Conservation (phyloP, 2,888 invertebrate genomes). For the Nomada goodeniana region DNA sequence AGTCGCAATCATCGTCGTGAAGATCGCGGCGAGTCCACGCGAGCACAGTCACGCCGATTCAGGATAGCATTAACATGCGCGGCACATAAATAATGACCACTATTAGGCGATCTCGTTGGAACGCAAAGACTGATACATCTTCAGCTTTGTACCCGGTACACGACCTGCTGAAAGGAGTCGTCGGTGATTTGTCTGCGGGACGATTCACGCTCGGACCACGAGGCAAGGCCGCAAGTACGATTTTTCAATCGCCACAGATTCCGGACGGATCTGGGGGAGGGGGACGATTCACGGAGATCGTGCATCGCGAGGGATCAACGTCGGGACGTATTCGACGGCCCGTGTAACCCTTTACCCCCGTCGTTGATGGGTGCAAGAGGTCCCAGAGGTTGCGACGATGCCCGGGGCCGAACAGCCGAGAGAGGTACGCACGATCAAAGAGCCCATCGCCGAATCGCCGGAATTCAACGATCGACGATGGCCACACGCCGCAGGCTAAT, state of each 20-base stretch:
- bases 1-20: conserved; percentile 50
- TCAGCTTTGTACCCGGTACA: conserved; percentile 62
- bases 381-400: conserved; percentile 68
- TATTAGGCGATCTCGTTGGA: conserved; percentile 73
- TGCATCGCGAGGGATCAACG: conserved; percentile 4
- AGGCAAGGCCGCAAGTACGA: conserved; percentile 57
- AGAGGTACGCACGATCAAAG: conserved; percentile 72
- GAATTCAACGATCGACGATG: conserved; percentile 66
- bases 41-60: conserved; percentile 60
- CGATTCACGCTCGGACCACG: conserved; percentile 52
- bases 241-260: conserved; percentile 56
- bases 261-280: conserved; percentile 37
- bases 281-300: conserved; percentile 1
- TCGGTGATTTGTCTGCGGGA: conserved; percentile 66
- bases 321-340: conserved; percentile 35
- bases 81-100: conserved; percentile 69
- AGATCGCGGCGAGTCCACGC: conserved; percentile 57
- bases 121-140: conserved; percentile 72
- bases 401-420: conserved; percentile 57
- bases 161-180: conserved; percentile 66
- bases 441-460: conserved; percentile 72
- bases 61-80: conserved; percentile 63
- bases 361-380: conserved; percentile 56
- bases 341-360: conserved; percentile 51
- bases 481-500: conserved; percentile 60